Base-by-base conservation (phyloP, 92 coral and sea anemone species). In the Blastomussa wellsi region DNA sequence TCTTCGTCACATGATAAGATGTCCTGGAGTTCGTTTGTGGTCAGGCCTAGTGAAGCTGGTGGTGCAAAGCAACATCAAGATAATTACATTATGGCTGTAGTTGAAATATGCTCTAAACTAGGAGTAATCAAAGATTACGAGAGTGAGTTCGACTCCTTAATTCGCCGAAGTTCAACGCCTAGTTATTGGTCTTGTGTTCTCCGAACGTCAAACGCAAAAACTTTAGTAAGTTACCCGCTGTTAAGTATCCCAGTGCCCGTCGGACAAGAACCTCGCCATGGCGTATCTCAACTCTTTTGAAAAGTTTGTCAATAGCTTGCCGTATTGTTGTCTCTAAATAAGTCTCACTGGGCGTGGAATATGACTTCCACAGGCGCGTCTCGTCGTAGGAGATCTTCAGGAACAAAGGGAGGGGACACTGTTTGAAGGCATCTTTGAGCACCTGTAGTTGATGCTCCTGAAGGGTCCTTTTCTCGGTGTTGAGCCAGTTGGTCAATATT, bases 331-430 rank as follows among this genome's bases (percentile, higher is more conserved):
- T 80, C 75, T 90, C 90, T 60, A 94, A 71, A 22, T 90, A 79
- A 9, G 93, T 88, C 41, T 92, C 90, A 28, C 74, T 88, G 59
- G 84, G 47, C 35, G 89, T 42, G 60, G 89, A 88, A 79, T 90
- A 94, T 19, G 98, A 94, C 29, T 88, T 88, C 98, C 98, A 94
- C 1, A 66, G 73, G 42, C 95, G 80, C 7, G 95, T 92, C 76
- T 94, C 98, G 24, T 92, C 93, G 52, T 92, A 94, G n/a, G 98
- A 92, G 60, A 94, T 88, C 89, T 90, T 94, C 8, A 94, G 91
- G 88, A 92, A 94, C 90, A 94, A 77, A 52, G 98, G 98, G 36
- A 94, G 87, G 44, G 94, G 90, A 22, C 98, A 94, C 79, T 90
- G 86, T 78, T 52, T 66, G 48, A 92, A 88, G 35, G 98, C 98